Percentiles rank a stretch among this genome's conserved stretches.
Conservation (phyloP, 2,888 invertebrate species). For the Helicoverpa assulta region DNA sequence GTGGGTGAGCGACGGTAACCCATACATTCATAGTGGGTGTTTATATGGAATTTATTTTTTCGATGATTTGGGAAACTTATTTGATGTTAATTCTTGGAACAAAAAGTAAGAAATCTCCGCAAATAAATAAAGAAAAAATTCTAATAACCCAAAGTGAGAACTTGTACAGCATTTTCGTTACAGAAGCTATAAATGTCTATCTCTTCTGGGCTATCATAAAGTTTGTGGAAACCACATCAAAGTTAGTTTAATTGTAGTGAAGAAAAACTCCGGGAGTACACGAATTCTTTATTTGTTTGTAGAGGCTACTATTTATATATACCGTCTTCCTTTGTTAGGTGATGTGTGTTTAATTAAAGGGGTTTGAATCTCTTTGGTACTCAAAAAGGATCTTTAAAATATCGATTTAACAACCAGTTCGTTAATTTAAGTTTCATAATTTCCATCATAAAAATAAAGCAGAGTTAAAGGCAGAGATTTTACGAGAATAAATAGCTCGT, state of each 20-base stretch:
- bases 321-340: conserved; percentile 8
- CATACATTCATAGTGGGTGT: no score
- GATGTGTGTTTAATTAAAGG: conserved; percentile 5
- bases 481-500: conserved; percentile 9
- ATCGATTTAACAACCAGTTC: no score
- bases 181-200: conserved; percentile 49
- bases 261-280: conserved; percentile 46
- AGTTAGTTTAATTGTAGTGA: conserved; percentile 58
- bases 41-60: no score
- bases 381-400: background rate
- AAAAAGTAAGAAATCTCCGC: no score
- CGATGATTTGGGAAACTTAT: no score
- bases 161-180: conserved; percentile 30
- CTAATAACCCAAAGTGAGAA: conserved; percentile 13
- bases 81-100: no score
- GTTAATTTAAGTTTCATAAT: no score
- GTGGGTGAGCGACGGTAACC: no score
- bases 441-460: background rate
- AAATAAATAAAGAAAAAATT: conserved; percentile 7
- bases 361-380: conserved; percentile 22
- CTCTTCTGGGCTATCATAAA: conserved; percentile 51
- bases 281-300: conserved; percentile 51
- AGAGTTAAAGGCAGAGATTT: conserved; percentile 16
- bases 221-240: conserved; percentile 59
- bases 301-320: conserved; percentile 45